Evolutionary conservation across 2,797 vertebrate species (phyloP), one percentile per base, ranked within the genome.

Genomic region (Neostethus bicornis): DNA sequence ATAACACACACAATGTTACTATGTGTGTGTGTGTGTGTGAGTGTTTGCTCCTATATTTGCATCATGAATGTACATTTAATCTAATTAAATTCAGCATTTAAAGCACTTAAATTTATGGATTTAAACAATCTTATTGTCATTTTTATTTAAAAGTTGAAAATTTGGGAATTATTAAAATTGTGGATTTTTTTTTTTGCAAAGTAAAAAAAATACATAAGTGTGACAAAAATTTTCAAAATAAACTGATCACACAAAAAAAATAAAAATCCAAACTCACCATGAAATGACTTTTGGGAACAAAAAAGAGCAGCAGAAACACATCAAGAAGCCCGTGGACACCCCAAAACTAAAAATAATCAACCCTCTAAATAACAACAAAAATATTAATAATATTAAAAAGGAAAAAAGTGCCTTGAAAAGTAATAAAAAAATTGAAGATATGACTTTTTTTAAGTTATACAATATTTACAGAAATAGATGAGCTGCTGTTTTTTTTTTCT

Each of bases 351-450:
- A n/a, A n/a, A n/a, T n/a, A n/a, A n/a, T n/a, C n/a, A 46, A 34
- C 2, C 32, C 13, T 28, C 10, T 28, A 28, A 11, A 7, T 4
- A 35, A n/a, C 2, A 17, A n/a, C 17, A 58, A 89, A 87, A 86
- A 79, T 61, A 82, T 75, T 60, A 84, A 74, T 84, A 29, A 29
- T 47, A 69, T 84, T 43, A 17, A 87, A 80, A 91, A 17, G 11
- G 7, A 91, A 84, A 90, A 86, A 92, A 91, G 90, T 92, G 91
- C 91, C 89, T 81, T 91, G 90, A 92, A 88, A 72, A 63, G 56
- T 20, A 58, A 51, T 16, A 14, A 38, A 19, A 29, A 39, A 51
- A 23, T 66, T 78, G 79, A 83, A 87, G 70, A 65, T 68, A 83
- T 88, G 84, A 87, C 75, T 88, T 88, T 88, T 88, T 86, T 79